Conservation (phyloP, 1,140 invertebrate species). For the Parapsyche elsis region DNA sequence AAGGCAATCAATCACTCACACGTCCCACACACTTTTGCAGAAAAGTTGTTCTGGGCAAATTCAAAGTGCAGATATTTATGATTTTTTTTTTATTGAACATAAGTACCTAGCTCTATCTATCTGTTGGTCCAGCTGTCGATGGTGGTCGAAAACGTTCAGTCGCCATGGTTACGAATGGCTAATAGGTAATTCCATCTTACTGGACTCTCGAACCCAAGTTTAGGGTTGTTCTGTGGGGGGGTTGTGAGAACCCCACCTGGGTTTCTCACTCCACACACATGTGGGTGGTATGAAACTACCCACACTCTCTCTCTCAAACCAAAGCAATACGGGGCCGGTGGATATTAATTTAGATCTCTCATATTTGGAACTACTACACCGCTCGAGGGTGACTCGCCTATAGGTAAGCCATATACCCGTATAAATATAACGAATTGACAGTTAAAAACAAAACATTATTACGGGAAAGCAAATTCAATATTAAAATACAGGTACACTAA, state of each 20-base stretch:
- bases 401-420: too few species aligned
- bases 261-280: slow-evolving; percentile 13
- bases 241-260: slow-evolving; percentile 17
- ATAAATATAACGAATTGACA: too few species aligned
- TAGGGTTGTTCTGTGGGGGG: slow-evolving; percentile 27
- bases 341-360: slow-evolving; percentile 57
- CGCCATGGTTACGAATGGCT: slow-evolving; percentile 53
- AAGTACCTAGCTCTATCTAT: too few species aligned
- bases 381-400: background rate
- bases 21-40: too few species aligned
- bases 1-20: too few species aligned
- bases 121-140: background rate
- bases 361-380: slow-evolving; percentile 35
- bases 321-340: slow-evolving; percentile 24
- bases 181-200: slow-evolving; percentile 56
- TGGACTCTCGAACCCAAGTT: slow-evolving; percentile 53
- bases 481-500: too few species aligned
- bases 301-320: slow-evolving; percentile 25
- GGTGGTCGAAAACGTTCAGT: slow-evolving; percentile 50
- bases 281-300: background rate
- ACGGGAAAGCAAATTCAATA: too few species aligned
- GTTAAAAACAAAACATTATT: too few species aligned
- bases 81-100: too few species aligned
- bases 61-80: too few species aligned
- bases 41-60: too few species aligned